A percentile compares a stretch with the other conserved stretches of the same genome.
These are phyloP conservation scores for Hyposmocoma kahamanoa DNA, from an alignment of 1,140 invertebrate genomes.

Conservation along the genomic window DNA sequence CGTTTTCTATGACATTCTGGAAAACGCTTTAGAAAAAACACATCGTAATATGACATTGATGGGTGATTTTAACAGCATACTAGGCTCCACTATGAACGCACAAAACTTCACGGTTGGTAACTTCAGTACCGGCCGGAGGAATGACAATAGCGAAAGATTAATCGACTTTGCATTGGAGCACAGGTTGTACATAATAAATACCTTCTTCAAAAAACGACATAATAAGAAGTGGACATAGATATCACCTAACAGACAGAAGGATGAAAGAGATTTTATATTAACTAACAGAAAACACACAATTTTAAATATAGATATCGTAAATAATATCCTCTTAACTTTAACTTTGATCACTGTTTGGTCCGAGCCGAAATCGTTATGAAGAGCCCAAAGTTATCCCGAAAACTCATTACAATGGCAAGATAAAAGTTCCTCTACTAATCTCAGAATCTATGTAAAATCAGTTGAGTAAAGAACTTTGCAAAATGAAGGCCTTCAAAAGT, in stretches of 20 bases:
- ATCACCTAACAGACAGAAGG: background rate
- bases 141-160: constrained; percentile 24
- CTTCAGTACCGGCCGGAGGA: constrained; percentile 20
- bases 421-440: background rate
- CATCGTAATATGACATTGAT: constrained; percentile 19
- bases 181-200: constrained; percentile 8
- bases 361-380: background rate
- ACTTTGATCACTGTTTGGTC: background rate
- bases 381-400: background rate
- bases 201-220: background rate
- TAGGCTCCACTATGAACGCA: constrained; percentile 11
- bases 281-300: background rate
- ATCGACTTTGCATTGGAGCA: constrained; percentile 23
- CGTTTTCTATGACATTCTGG: too few relatives aligned
- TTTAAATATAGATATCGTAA: background rate
- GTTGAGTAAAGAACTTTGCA: background rate
- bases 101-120: constrained; percentile 22
- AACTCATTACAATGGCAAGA: background rate
- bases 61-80: constrained; percentile 28
- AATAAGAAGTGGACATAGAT: background rate
- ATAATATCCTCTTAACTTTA: background rate
- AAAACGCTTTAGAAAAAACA: constrained; percentile 8
- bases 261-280: constrained; percentile 2
- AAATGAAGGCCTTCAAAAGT: background rate
- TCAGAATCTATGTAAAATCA: background rate